Percentiles rank a stretch among this genome's conserved stretches.
Evolutionary conservation across 2,888 invertebrate genomes (phyloP).

Genomic region (Amiota minor): DNA sequence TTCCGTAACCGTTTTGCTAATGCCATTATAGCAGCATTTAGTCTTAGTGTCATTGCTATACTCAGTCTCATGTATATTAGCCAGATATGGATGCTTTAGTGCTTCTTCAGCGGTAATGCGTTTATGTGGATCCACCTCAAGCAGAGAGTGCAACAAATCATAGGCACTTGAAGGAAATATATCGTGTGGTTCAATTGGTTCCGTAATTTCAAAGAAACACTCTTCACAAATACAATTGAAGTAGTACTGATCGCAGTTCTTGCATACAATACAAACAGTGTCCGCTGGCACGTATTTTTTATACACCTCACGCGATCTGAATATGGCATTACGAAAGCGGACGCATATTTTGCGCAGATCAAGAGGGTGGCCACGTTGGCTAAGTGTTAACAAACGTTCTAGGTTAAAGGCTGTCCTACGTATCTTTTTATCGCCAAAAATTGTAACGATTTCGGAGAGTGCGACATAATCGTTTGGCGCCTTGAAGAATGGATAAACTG

Average conservation of each 20-base stretch:
- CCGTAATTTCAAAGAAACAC: conserved; percentile 55
- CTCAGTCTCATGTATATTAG: conserved; percentile 32
- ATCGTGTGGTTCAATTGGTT: conserved; percentile 68
- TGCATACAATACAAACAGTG: conserved; percentile 67
- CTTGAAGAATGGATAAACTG: conserved; percentile 88
- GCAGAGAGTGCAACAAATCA: conserved; percentile 80
- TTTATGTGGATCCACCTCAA: conserved; percentile 85
- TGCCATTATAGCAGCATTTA: background rate
- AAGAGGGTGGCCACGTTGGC: conserved; percentile 74
- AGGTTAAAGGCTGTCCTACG: conserved; percentile 80
- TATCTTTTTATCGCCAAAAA: conserved; percentile 83
- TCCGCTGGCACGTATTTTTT: conserved; percentile 61
- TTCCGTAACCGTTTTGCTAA: conserved; percentile 18
- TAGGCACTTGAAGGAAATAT: conserved; percentile 82
- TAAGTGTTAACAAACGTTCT: conserved; percentile 76
- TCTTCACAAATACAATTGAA: conserved; percentile 73
- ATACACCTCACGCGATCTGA: conserved; percentile 63
- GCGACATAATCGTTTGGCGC: conserved; percentile 86
- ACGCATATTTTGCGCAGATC: conserved; percentile 74
- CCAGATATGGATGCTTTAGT: conserved; percentile 83
- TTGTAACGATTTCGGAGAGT: conserved; percentile 85
- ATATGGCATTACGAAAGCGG: conserved; percentile 72
- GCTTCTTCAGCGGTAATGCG: conserved; percentile 84
- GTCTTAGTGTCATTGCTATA: no score
- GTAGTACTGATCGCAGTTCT: conserved; percentile 72